These are phyloP conservation scores for Frieseomelitta varia DNA, from an alignment of 1,140 invertebrate genomes.

Conservation along the genomic window DNA sequence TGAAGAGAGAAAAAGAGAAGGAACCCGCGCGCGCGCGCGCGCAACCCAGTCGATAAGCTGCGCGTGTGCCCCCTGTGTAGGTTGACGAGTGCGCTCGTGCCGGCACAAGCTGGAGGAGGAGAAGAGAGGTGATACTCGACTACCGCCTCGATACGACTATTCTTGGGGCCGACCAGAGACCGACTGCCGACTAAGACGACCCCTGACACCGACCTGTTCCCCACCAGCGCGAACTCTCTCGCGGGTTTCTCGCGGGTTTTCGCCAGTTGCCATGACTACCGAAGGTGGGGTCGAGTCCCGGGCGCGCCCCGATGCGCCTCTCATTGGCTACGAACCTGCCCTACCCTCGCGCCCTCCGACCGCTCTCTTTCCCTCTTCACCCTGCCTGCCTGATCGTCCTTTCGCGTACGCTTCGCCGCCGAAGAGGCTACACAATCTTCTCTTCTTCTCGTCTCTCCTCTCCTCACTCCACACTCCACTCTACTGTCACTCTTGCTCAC, in stretches of 20 bases:
- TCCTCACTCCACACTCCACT: not conserved
- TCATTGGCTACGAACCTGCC: conserved; percentile 76
- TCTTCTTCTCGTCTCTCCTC: not conserved
- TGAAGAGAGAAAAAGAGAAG: conserved; percentile 17
- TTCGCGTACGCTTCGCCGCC: conserved; percentile 47
- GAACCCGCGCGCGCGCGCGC: conserved; percentile 47
- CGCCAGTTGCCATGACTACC: conserved; percentile 79
- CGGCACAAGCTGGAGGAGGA: conserved; percentile 59
- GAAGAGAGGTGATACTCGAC: conserved; percentile 69
- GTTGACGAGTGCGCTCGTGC: conserved; percentile 39
- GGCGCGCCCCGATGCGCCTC: conserved; percentile 77
- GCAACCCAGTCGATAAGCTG: conserved; percentile 43
- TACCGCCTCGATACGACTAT: conserved; percentile 77
- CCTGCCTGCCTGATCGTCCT: conserved; percentile 21
- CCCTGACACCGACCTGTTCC: conserved; percentile 81
- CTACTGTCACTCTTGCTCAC: too few species aligned
- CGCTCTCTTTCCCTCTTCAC: conserved; percentile 25
- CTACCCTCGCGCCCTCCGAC: conserved; percentile 60
- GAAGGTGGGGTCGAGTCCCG: conserved; percentile 81
- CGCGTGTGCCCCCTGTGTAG: conserved; percentile 32
- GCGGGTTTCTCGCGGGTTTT: conserved; percentile 77
- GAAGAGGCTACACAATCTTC: not conserved
- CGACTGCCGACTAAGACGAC: conserved; percentile 80
- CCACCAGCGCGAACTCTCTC: conserved; percentile 73
- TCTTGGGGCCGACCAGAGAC: conserved; percentile 81